Conservation (phyloP, 2,113 vertebrate genomes). For the Anhinga rufa region DNA sequence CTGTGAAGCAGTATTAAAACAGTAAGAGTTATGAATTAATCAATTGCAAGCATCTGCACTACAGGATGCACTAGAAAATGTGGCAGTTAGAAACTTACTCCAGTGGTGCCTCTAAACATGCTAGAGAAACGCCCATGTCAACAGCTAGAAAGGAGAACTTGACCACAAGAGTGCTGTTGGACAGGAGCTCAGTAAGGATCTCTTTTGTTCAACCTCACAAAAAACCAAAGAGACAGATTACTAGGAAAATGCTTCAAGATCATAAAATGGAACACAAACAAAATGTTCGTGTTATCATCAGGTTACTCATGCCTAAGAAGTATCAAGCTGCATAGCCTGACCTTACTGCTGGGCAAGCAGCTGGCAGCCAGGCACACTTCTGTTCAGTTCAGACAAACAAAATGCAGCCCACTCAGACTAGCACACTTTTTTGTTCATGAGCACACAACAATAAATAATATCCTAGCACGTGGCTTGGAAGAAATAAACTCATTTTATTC, state of each 20-base stretch:
- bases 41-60: background rate
- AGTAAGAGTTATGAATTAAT: background rate
- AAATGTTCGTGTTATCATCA: background rate
- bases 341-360: background rate
- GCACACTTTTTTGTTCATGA: background rate
- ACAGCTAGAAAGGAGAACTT: background rate
- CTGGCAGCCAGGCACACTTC: background rate
- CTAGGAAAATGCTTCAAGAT: background rate
- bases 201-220: background rate
- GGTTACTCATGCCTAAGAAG: background rate
- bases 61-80: background rate
- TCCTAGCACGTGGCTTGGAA: background rate
- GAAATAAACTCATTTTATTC: background rate
- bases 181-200: background rate
- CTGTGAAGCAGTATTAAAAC: background rate
- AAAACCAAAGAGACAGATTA: fast-evolving
- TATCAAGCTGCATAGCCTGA: background rate
- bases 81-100: background rate
- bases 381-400: background rate
- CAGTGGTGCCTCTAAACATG: background rate
- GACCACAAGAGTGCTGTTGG: background rate
- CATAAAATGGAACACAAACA: background rate
- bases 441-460: background rate
- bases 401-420: background rate
- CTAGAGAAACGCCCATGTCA: background rate